Percentiles rank a stretch among this genome's conserved stretches.
These are phyloP conservation scores for Enteromius fasciolatus DNA, from an alignment of 2,797 vertebrate genomes.

Conservation along the genomic window DNA sequence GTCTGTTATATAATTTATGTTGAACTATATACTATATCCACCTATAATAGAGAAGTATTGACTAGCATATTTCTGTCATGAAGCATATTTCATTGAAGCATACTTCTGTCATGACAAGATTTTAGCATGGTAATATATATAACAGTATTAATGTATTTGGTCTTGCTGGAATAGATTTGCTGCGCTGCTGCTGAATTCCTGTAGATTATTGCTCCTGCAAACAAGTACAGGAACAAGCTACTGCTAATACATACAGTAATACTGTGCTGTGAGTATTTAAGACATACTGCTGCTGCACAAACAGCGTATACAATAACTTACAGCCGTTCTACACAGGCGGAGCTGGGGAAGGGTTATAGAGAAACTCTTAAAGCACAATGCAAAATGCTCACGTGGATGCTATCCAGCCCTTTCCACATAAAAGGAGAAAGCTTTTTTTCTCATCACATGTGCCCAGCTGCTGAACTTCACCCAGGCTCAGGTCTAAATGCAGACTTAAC, in stretches of 20 bases:
- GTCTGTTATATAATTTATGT: neutral
- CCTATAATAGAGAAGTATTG: neutral
- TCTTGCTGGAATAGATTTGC: neutral
- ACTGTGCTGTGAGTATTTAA: neutral
- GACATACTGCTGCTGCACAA: neutral
- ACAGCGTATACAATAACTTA: neutral
- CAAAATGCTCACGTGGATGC: neutral
- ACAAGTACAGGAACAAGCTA: neutral
- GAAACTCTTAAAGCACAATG: no score
- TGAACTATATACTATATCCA: neutral
- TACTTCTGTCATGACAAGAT: neutral
- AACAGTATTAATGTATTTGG: neutral
- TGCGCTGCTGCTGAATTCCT: neutral
- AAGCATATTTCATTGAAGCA: neutral
- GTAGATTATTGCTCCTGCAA: neutral
- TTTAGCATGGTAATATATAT: neutral
- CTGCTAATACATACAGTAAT: neutral
- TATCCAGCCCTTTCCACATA: neutral
- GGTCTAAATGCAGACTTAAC: constrained; percentile 1
- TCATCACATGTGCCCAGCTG: neutral
- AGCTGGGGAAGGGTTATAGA: neutral
- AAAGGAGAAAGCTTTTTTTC: neutral
- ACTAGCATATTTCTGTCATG: neutral
- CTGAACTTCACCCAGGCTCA: neutral
- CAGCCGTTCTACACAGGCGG: neutral